Evolutionary conservation across 2,888 invertebrate genomes (phyloP).

Genomic region (Noctua pronuba): DNA sequence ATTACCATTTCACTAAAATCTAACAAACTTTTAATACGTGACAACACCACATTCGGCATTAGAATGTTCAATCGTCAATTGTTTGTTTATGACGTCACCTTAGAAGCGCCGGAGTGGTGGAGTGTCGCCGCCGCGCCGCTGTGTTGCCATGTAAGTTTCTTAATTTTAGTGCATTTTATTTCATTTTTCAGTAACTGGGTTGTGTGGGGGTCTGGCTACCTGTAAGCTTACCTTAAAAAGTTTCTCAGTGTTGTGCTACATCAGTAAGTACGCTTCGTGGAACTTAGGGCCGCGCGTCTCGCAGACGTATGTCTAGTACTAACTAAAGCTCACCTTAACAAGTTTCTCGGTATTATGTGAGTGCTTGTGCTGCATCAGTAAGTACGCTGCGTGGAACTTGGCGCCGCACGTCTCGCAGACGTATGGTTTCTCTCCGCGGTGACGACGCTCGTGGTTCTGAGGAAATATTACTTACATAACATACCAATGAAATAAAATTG

Average conservation of each 20-base stretch:
- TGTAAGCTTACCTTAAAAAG: conserved; percentile 70
- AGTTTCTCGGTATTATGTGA: conserved; percentile 76
- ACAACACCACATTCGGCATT: too few relatives aligned
- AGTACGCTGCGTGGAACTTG: conserved; percentile 80
- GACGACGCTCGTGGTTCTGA: conserved; percentile 82
- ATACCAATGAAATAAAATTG: not conserved
- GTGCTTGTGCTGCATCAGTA: conserved; percentile 78
- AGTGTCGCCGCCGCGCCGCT: too few relatives aligned
- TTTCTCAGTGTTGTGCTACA: conserved; percentile 72
- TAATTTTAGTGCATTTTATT: too few relatives aligned
- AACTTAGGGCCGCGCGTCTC: conserved; percentile 80
- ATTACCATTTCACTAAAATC: too few relatives aligned
- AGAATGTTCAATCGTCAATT: too few relatives aligned
- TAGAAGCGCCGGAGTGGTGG: too few relatives aligned
- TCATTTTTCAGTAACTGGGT: too few relatives aligned
- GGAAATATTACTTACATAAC: not conserved
- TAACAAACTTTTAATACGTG: too few relatives aligned
- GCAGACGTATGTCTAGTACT: conserved; percentile 69
- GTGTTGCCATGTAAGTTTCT: too few relatives aligned
- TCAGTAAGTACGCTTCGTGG: conserved; percentile 75
- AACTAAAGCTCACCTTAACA: conserved; percentile 70
- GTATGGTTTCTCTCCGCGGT: conserved; percentile 81
- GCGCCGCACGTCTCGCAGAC: conserved; percentile 81
- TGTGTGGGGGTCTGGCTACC: too few relatives aligned
- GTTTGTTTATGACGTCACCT: too few relatives aligned